Evolutionary conservation across 2,888 invertebrate genomes (phyloP), one percentile per base, ranked within the genome.

Genomic region (Protonemura montana): DNA sequence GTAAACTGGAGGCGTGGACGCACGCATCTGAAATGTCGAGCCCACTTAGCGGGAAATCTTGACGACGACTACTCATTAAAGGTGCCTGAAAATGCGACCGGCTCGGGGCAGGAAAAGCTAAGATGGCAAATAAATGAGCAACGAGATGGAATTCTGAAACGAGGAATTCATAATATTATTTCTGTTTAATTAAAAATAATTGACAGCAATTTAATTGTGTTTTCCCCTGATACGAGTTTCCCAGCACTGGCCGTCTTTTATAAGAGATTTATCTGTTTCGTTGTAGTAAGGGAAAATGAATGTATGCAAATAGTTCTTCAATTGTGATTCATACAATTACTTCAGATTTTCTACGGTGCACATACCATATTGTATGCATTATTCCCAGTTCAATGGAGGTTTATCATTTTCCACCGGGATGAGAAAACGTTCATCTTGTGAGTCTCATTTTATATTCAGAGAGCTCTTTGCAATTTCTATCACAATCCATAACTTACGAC

Each of bases 111-210:
- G 13, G 59, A 59, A 59, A 59, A 59, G 41, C 59, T 35, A 35
- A 35, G 35, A 35, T 59, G 59, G 59, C 16, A 59, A 59, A 21
- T 59, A 21, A 59, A 59, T 10, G 16, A 21, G 59, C 59, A 16
- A 21, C 59, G 59, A 59, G 21, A 59, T 59, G 59, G 59, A 59
- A 59, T 59, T 59, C 59, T 21, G 21, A 59, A 59, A 59, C 59
- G 59, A 59, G 59, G 59, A 59, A 59, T 59, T 59, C n/a, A n/a
- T 59, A 59, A 59, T 59, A 10, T 59, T 59, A 59, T 59, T 59
- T 59, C 13, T 59, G 59, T 59, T 10, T 59, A 59, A 59, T 59
- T 59, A 59, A 59, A 59, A 59, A 59, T 59, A 59, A 59, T 59
- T 59, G 59, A 59, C 59, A 59, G 59, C 59, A 59, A 59, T 59